Evolutionary conservation across 2,113 vertebrate species (phyloP).

Genomic region (Mirza zaza): DNA sequence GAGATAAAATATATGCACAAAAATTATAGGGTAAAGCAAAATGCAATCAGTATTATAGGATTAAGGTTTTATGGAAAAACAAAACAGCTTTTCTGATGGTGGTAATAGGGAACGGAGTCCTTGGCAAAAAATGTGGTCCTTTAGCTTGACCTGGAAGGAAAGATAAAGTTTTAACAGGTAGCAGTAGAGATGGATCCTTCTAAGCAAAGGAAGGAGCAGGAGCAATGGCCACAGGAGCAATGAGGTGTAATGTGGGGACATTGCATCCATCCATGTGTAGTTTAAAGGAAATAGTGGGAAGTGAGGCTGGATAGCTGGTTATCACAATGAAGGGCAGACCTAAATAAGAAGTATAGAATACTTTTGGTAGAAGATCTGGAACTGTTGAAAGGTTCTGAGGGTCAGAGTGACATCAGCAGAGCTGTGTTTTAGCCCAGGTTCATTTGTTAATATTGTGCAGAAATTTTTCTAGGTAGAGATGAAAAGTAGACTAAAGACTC

Average conservation of each 20-base stretch:
- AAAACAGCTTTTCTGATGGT: not conserved
- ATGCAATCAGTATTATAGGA: not conserved
- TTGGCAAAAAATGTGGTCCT: not conserved
- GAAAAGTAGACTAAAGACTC: not conserved
- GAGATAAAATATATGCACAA: not conserved
- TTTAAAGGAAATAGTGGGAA: not conserved
- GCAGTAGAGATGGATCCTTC: not conserved
- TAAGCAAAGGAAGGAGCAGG: not conserved
- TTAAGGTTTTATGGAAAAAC: not conserved
- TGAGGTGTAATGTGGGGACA: not conserved
- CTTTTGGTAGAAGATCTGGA: not conserved
- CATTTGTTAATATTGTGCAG: not conserved
- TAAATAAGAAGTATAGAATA: not conserved
- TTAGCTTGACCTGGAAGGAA: not conserved
- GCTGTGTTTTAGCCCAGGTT: not conserved
- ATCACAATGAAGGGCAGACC: not conserved
- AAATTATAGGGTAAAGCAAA: not conserved
- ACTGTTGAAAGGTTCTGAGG: not conserved
- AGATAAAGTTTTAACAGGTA: not conserved
- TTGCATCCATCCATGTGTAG: not conserved
- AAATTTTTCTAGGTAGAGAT: not conserved
- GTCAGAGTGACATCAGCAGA: not conserved
- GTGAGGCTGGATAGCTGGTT: not conserved
- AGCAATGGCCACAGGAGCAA: not conserved
- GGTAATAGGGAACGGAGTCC: not conserved